Conservation (phyloP, 2,113 vertebrate genomes). For the Podarcis cretensis region DNA sequence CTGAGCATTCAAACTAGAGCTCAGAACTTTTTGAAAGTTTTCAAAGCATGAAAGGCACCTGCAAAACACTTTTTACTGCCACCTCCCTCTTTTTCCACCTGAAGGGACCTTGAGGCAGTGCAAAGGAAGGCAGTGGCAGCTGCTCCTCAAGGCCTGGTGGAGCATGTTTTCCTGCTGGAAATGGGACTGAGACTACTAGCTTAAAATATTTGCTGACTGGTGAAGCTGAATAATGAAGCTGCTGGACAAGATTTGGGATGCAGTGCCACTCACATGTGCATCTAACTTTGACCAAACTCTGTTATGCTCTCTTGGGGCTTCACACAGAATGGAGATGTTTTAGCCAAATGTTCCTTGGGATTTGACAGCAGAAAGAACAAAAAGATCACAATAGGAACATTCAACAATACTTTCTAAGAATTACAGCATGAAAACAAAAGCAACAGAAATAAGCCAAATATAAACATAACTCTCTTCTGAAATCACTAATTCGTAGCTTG, state of each 20-base stretch:
- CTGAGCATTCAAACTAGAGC: neutral
- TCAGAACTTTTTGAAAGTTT: neutral
- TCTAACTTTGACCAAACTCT: neutral
- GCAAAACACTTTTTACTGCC: neutral
- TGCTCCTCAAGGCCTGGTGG: too few relatives aligned
- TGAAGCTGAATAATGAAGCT: neutral
- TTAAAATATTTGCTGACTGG: neutral
- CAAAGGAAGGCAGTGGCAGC: neutral
- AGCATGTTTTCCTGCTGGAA: neutral
- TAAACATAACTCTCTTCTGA: constrained; percentile 49
- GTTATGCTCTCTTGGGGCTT: neutral
- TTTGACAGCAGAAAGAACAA: neutral
- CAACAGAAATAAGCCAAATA: neutral
- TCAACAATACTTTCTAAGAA: constrained; percentile 47
- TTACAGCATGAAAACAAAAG: constrained; percentile 38
- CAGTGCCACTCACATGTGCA: neutral
- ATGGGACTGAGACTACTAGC: neutral
- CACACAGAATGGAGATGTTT: neutral
- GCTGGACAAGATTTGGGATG: neutral
- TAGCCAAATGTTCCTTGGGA: neutral
- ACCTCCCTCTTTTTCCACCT: neutral
- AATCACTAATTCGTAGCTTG: constrained; percentile 27
- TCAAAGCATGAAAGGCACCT: neutral
- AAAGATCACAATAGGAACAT: constrained; percentile 9
- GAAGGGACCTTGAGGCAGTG: neutral